Base-by-base conservation (phyloP, 2,113 vertebrate genomes). In the Trochalopteron elliotii region DNA sequence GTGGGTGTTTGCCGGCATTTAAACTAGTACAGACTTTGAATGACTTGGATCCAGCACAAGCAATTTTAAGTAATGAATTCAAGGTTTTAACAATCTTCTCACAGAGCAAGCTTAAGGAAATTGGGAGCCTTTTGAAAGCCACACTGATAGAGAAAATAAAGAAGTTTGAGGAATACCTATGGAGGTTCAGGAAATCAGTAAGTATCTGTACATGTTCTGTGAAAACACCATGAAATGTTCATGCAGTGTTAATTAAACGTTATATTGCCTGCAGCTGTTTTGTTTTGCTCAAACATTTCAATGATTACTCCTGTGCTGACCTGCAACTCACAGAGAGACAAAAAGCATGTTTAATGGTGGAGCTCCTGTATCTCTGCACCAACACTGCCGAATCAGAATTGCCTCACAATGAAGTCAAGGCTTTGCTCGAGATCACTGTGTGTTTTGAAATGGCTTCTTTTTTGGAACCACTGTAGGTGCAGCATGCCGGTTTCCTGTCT, bases 71-170 rank as follows among this genome's bases (percentile, higher is more conserved):
- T 70, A 25, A 52, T 55, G 61, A 71, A 70, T 40, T 83, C 44
- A 63, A 45, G 31, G 65, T 24, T n/a, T 93, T 69, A 78, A 42
- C 86, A n/a, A 55, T 76, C 50, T 78, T 90, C 80, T 83, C 31
- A 49, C 93, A 99, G 98, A 70, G 97, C 50, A 96, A 96, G 31
- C 53, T 98, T 59, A 86, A 94, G 39, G 93, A 97, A 71, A 72
- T 98, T 40, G 90, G 97, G 65, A 97, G 93, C 27, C 95, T 93
- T 78, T 77, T 99, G 18, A 96, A 90, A 97, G 85, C 49, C 21
- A 97, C 50, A 81, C 93, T 99, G 52, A 49, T 94, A 59, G 97
- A 98, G 82, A 98, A 97, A 94, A 88, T 98, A 44, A 97, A 93
- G 74, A 95, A 94, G 28, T 68, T 98, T 49, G 98, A 98, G 1